Evolutionary conservation across 2,113 vertebrate genomes (phyloP).

Genomic region (Pangasianodon gigas): DNA sequence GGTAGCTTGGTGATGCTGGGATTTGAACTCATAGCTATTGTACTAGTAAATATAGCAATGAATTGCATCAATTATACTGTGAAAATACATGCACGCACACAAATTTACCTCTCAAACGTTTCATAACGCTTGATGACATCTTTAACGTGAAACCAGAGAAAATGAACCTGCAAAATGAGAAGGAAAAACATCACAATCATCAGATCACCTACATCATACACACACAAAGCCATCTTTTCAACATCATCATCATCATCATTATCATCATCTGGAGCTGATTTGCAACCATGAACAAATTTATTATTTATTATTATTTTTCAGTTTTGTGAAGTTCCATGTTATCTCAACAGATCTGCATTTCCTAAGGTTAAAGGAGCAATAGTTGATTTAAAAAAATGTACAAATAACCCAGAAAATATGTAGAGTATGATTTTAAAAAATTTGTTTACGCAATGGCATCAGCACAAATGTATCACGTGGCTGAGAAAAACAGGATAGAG

Average conservation of each 20-base stretch:
- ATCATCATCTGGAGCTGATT: neutral
- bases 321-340: neutral
- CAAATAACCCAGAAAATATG: too few species aligned
- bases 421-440: too few species aligned
- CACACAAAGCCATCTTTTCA: neutral
- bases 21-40: too few species aligned
- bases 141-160: constrained; percentile 95
- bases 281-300: neutral
- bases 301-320: too few species aligned
- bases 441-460: neutral
- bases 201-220: neutral
- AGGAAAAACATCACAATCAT: neutral
- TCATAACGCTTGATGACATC: constrained; percentile 95
- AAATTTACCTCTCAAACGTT: constrained; percentile 89
- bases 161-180: constrained; percentile 81
- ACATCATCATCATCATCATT: neutral
- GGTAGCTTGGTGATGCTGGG: neutral
- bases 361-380: neutral
- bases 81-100: neutral
- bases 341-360: neutral
- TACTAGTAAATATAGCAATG: neutral
- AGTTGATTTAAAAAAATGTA: too few species aligned
- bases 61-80: neutral
- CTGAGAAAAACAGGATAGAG: neutral
- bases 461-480: neutral